Percentiles rank a stretch among this genome's conserved stretches.
phyloP scores from a whole-genome alignment of 1,140 invertebrate genomes.

The Drepana arcuata region DNA sequence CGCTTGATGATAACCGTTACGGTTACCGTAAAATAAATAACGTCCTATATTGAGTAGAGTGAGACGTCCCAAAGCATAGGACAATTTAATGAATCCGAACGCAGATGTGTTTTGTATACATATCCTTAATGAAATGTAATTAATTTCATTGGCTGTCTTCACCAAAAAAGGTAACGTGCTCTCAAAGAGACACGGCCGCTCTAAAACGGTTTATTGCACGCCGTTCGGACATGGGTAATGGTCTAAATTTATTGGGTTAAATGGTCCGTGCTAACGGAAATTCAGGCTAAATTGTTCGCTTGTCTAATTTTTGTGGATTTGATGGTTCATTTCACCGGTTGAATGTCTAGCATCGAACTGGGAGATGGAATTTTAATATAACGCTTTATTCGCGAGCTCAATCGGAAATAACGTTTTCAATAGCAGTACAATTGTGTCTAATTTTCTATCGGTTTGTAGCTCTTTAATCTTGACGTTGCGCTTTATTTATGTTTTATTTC shows the following conservation, averaged over 20 bases:
- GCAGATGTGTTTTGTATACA: too few relatives aligned
- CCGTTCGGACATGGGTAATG: conserved; percentile 55
- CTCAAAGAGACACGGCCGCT: conserved; percentile 42
- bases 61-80: too few relatives aligned
- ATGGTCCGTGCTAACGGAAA: conserved; percentile 49
- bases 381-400: conserved; percentile 14
- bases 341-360: conserved; percentile 22
- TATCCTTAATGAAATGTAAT: too few relatives aligned
- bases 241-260: conserved; percentile 65
- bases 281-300: conserved; percentile 50
- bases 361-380: conserved; percentile 15
- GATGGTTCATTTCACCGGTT: conserved; percentile 37
- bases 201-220: conserved; percentile 44
- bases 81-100: too few relatives aligned
- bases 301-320: conserved; percentile 58
- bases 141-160: conserved; percentile 56
- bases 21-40: too few relatives aligned
- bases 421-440: too few relatives aligned
- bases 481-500: too few relatives aligned
- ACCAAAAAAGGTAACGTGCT: conserved; percentile 52
- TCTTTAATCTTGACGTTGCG: too few relatives aligned
- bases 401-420: conserved; percentile 15
- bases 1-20: too few relatives aligned
- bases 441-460: too few relatives aligned
- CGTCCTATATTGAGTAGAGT: too few relatives aligned